Evolutionary conservation across 2,888 invertebrate species (phyloP).

Genomic region (Drosophila diplacantha): DNA sequence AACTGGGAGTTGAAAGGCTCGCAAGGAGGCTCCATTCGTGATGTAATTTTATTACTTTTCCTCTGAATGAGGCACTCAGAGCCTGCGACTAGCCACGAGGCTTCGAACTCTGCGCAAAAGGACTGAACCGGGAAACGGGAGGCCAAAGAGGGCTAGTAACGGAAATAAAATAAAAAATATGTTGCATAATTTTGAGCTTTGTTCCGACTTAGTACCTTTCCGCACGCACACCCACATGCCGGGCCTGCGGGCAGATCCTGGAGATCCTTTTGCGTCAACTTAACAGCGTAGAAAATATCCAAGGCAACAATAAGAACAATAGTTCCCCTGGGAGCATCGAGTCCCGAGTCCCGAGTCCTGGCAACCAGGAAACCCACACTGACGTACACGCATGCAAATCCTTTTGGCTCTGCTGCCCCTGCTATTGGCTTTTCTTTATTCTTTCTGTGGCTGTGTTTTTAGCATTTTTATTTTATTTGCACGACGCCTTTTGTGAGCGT

Average conservation of each 20-base stretch:
- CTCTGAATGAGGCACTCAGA: slow-evolving; percentile 8
- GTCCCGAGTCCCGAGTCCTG: slow-evolving; percentile 43
- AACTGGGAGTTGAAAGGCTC: slow-evolving; percentile 48
- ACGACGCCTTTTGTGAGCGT: slow-evolving; percentile 68
- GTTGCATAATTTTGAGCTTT: slow-evolving; percentile 74
- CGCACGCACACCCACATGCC: slow-evolving; percentile 35
- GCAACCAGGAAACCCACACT: slow-evolving; percentile 55
- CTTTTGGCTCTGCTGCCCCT: slow-evolving; percentile 56
- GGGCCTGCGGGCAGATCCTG: slow-evolving; percentile 59
- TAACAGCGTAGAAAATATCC: slow-evolving; percentile 71
- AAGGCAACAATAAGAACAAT: slow-evolving; percentile 74
- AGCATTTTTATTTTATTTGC: slow-evolving; percentile 69
- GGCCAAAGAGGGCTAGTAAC: slow-evolving; percentile 36
- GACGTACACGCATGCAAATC: slow-evolving; percentile 52
- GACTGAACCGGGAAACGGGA: slow-evolving; percentile 42
- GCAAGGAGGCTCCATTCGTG: slow-evolving; percentile 11
- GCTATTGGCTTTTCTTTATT: slow-evolving; percentile 26
- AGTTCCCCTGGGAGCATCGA: slow-evolving; percentile 71
- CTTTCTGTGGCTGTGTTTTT: slow-evolving; percentile 52
- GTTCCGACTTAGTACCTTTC: slow-evolving; percentile 73
- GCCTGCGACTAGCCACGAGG: slow-evolving; percentile 44
- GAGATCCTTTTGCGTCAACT: slow-evolving; percentile 72
- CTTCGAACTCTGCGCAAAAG: slow-evolving; percentile 6
- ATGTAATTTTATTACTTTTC: slow-evolving; percentile 62
- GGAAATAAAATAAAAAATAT: slow-evolving; percentile 69